These are phyloP conservation scores for Sesia apiformis DNA, from an alignment of 2,888 invertebrate genomes.

Conservation along the genomic window DNA sequence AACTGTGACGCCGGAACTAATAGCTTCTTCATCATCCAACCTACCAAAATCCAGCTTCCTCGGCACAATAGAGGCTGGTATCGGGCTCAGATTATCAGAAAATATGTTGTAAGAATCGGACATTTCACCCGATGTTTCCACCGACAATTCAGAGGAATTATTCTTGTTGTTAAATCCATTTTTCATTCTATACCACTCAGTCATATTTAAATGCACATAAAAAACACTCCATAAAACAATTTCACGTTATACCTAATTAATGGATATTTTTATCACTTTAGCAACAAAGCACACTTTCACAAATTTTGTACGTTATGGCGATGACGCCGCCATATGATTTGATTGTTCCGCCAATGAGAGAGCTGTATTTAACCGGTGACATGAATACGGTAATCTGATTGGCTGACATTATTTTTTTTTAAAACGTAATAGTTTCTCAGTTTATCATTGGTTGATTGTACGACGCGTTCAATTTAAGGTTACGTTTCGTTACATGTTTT, in stretches of 20 bases:
- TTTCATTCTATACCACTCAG: conserved; percentile 65
- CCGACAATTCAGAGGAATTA: conserved; percentile 72
- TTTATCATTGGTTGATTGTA: conserved; percentile 18
- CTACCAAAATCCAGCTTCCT: conserved; percentile 75
- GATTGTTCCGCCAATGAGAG: conserved; percentile 44
- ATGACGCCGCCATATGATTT: too few species aligned
- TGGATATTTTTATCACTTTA: background rate
- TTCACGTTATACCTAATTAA: conserved; percentile 24
- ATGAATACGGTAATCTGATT: conserved; percentile 44
- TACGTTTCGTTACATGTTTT: conserved; percentile 2
- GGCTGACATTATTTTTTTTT: conserved; percentile 39
- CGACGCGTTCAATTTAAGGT: conserved; percentile 22
- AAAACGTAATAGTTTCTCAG: conserved; percentile 20
- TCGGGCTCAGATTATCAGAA: conserved; percentile 75
- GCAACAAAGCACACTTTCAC: conserved; percentile 61
- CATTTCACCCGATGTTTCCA: conserved; percentile 77
- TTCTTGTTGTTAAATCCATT: conserved; percentile 43
- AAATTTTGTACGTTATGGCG: conserved; percentile 59
- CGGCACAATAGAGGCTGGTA: conserved; percentile 68
- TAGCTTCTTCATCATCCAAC: conserved; percentile 53
- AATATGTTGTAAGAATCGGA: conserved; percentile 76
- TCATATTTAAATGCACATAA: conserved; percentile 49
- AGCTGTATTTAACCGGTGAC: conserved; percentile 49
- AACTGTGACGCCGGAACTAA: conserved; percentile 40
- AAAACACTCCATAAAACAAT: conserved; percentile 37